Percentiles rank a stretch among this genome's conserved stretches.
Evolutionary conservation across 2,797 vertebrate species (phyloP).

Genomic region (Salarias fasciatus): DNA sequence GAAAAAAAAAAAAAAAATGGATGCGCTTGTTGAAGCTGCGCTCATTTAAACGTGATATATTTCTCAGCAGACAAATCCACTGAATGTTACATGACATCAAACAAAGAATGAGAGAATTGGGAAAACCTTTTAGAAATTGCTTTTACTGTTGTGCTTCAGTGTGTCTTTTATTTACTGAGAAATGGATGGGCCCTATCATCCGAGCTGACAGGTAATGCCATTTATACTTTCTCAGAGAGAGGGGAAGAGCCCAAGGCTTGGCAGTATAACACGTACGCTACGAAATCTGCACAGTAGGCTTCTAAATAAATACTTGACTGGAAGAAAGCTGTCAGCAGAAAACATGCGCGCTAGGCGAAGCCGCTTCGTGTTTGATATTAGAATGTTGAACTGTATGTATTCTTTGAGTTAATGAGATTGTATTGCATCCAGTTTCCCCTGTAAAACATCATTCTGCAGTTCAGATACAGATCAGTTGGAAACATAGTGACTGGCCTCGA

Average conservation of each 20-base stretch:
- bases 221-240: conserved; percentile 57
- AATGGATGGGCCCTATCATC: conserved; percentile 59
- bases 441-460: too few relatives aligned
- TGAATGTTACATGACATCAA: conserved; percentile 59
- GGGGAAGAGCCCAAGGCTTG: conserved; percentile 54
- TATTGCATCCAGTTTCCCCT: too few relatives aligned
- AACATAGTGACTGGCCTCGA: too few relatives aligned
- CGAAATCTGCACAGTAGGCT: conserved; percentile 27
- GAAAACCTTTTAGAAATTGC: conserved; percentile 53
- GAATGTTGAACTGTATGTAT: too few relatives aligned
- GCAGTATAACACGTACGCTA: conserved; percentile 15
- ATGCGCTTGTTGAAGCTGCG: conserved; percentile 35
- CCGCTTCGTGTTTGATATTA: neutral
- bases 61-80: conserved; percentile 48
- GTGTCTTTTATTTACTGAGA: conserved; percentile 62
- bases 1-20: conserved; percentile 31
- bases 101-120: conserved; percentile 64
- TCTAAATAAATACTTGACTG: conserved; percentile 31
- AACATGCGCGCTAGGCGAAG: neutral
- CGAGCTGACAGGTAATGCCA: conserved; percentile 64
- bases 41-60: conserved; percentile 49
- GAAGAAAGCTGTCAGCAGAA: conserved; percentile 22
- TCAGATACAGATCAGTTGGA: too few relatives aligned
- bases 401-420: too few relatives aligned
- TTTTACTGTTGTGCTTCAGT: conserved; percentile 47